Conservation (phyloP, 1,140 invertebrate species). For the Uloborus diversus region DNA sequence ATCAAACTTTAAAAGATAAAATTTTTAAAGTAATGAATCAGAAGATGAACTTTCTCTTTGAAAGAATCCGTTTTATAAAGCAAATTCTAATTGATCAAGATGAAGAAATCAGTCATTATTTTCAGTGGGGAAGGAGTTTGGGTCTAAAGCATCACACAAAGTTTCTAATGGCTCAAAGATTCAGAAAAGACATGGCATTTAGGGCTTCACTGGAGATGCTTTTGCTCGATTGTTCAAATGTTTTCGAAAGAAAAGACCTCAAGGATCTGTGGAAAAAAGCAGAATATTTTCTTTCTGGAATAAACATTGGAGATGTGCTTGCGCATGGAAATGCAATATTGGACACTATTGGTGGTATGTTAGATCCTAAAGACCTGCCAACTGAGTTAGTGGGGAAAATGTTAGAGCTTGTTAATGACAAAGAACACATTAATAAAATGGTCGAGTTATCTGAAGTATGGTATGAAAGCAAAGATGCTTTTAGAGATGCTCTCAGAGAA, state of each 20-base stretch:
- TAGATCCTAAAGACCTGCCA: neutral
- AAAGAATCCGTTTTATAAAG: constrained; percentile 2
- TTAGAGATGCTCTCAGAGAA: too few relatives aligned
- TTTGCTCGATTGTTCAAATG: constrained; percentile 26
- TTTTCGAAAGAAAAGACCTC: neutral
- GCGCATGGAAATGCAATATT: neutral
- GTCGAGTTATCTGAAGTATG: too few relatives aligned
- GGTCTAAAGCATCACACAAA: neutral
- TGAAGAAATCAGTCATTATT: neutral
- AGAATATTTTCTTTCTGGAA: neutral
- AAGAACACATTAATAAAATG: neutral
- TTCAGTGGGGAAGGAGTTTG: neutral
- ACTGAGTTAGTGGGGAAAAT: neutral
- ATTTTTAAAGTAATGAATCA: neutral
- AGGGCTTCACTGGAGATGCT: constrained; percentile 26
- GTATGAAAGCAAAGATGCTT: too few relatives aligned
- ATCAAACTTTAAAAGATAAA: neutral
- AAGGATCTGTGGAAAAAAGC: neutral
- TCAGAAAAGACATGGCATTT: constrained; percentile 1
- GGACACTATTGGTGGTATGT: neutral
- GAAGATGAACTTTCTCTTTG: neutral
- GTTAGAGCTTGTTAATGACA: neutral
- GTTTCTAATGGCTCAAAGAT: constrained; percentile 13
- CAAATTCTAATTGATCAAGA: constrained; percentile 24
- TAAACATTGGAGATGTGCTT: neutral